Percentiles rank a stretch among this genome's conserved stretches.
Evolutionary conservation across 2,797 vertebrate genomes (phyloP).

Genomic region (Cetoscarus ocellatus): DNA sequence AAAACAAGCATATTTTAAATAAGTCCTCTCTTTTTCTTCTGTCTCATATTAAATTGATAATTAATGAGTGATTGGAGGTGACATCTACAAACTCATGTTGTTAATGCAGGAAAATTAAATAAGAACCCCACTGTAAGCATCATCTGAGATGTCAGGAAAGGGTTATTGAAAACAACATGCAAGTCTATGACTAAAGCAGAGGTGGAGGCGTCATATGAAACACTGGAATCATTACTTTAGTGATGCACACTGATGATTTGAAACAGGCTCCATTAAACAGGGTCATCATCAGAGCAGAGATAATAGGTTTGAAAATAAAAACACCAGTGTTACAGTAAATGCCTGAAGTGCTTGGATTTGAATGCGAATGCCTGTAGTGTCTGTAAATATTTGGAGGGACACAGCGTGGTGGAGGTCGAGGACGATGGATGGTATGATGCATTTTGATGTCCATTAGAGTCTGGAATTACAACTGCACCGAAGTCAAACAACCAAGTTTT

Average conservation of each 20-base stretch:
- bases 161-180: not conserved
- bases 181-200: not conserved
- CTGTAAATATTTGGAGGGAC: not conserved
- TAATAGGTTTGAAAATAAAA: not conserved
- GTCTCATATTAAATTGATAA: too few relatives aligned
- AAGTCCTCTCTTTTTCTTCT: too few relatives aligned
- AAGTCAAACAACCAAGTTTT: too few relatives aligned
- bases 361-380: not conserved
- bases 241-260: not conserved
- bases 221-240: not conserved
- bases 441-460: too few relatives aligned
- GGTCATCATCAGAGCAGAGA: conserved; percentile 1
- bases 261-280: not conserved
- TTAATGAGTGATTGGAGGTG: too few relatives aligned
- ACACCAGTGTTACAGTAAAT: not conserved
- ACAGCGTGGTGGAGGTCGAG: not conserved
- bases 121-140: too few relatives aligned
- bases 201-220: not conserved
- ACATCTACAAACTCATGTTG: too few relatives aligned
- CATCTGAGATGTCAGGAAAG: not conserved
- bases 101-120: too few relatives aligned
- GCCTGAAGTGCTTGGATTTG: not conserved
- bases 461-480: too few relatives aligned
- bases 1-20: too few relatives aligned
- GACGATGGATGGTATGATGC: too few relatives aligned